These are phyloP conservation scores for Liodrosophila aerea DNA, from an alignment of 2,888 invertebrate genomes.

Conservation along the genomic window DNA sequence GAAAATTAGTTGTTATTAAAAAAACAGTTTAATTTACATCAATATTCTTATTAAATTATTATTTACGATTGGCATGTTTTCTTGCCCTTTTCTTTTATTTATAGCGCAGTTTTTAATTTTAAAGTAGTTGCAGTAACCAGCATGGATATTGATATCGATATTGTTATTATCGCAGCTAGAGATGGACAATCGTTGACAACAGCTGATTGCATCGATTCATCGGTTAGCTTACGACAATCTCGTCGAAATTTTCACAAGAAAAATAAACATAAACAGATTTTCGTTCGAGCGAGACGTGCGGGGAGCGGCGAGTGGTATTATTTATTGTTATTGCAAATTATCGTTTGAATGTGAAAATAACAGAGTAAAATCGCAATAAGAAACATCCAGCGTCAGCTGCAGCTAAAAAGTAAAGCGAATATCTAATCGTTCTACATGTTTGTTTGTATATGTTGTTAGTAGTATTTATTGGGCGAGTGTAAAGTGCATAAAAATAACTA, in stretches of 20 bases:
- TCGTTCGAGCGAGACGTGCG: slow-evolving; percentile 45
- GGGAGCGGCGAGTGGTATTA: slow-evolving; percentile 31
- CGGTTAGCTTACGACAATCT: slow-evolving; percentile 31
- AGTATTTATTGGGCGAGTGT: slow-evolving; percentile 27
- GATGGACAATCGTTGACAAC: slow-evolving; percentile 21
- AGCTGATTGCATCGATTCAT: slow-evolving; percentile 53
- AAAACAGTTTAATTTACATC: too few species aligned
- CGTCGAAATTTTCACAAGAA: slow-evolving; percentile 50
- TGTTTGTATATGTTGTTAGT: slow-evolving; percentile 19
- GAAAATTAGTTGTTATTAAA: too few species aligned
- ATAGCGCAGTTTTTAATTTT: too few species aligned
- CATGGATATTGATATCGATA: slow-evolving; percentile 22
- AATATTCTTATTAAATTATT: too few species aligned
- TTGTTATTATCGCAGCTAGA: slow-evolving; percentile 21
- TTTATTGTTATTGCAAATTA: slow-evolving; percentile 21
- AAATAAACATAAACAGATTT: slow-evolving; percentile 58
- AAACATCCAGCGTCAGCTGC: not conserved
- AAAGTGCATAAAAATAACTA: slow-evolving; percentile 39
- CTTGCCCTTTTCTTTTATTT: not conserved
- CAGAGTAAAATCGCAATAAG: slow-evolving; percentile 12
- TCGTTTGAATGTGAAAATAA: slow-evolving; percentile 17
- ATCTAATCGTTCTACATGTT: slow-evolving; percentile 19
- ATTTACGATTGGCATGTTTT: too few species aligned
- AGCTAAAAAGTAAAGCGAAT: slow-evolving; percentile 8
- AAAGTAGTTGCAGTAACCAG: too few species aligned